Conservation (phyloP, 2,797 vertebrate genomes). For the Uromys caudimaculatus region DNA sequence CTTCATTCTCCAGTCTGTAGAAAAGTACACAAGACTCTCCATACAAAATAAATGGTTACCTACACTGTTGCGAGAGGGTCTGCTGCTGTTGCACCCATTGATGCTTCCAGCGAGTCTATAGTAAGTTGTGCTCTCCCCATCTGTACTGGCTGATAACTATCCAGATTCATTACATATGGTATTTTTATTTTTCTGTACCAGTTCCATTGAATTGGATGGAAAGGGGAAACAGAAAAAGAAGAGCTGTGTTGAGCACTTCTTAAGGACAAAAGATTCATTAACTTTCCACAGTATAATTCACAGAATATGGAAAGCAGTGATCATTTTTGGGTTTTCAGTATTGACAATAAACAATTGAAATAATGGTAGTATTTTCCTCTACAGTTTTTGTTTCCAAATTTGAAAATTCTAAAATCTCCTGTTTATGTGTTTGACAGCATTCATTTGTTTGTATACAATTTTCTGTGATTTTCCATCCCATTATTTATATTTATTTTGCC, state of each 20-base stretch:
- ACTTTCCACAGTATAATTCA: not conserved
- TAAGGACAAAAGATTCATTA: not conserved
- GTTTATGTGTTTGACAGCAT: not conserved
- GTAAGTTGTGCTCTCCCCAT: not conserved
- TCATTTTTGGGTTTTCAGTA: not conserved
- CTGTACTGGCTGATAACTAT: no score
- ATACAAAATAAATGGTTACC: not conserved
- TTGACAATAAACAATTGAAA: slow-evolving; percentile 20
- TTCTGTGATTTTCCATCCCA: not conserved
- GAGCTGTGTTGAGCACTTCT: not conserved
- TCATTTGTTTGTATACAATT: not conserved
- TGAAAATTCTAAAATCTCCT: slow-evolving; percentile 3
- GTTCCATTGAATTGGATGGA: not conserved
- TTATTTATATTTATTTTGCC: not conserved
- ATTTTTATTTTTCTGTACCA: not conserved
- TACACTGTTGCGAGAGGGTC: not conserved
- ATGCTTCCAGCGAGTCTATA: not conserved
- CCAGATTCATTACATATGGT: not conserved
- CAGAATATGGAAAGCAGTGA: not conserved
- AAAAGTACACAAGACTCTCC: not conserved
- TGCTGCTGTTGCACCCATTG: accelerated
- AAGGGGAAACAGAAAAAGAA: not conserved
- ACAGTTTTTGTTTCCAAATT: not conserved
- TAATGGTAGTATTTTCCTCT: not conserved
- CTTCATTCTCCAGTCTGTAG: not conserved